Base-by-base conservation (phyloP, 2,797 vertebrate genomes). In the Orientallactaga sibirica region DNA sequence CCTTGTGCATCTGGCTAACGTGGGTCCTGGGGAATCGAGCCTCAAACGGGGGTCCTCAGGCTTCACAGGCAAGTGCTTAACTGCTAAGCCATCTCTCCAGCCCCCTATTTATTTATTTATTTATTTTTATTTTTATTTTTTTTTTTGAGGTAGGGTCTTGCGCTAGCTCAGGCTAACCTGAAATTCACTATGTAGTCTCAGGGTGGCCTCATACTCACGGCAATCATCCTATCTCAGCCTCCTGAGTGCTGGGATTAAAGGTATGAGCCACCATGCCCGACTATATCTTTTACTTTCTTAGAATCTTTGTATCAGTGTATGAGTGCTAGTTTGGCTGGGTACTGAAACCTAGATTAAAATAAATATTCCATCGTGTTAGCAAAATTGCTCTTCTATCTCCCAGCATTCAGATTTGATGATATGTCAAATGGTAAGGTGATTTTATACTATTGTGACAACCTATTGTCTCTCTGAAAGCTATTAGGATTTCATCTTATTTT, bases 261-360 rank as follows among this genome's bases (percentile, higher is more conserved):
- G n/a, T 16, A 11, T 22, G 33, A 37, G 33, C 33, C 22, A 55
- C 43, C 43, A 58, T 3, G 15, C 48, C 48, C 10, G 48, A 48
- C 22, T 79, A 0, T 33, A 3, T 48, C 20, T 84, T 84, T 22
- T 18, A 73, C 33, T 87, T 93, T 79, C 41, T 91, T 86, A 66
- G 43, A 75, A 70, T 88, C 27, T 88, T 93, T 52, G 70, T 6
- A 86, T 37, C 22, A 3, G 2, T 48, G 37, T n/a, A 76, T 67
- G 29, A 82, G 24, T 43, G 64, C 22, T 91, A 71, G 61, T 90
- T 90, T 90, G 52, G 29, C 25, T 94, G 37, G 68, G n/a, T 85
- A 81, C 73, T 89, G 14, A 19, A 84, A 68, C 52, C 55, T 68
- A 84, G 77, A 48, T 88, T 91, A 68, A 82, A 43, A 8, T 15